Evolutionary conservation across 2,113 vertebrate genomes (phyloP).

Genomic region (Sinocyclocheilus anshuiensis): DNA sequence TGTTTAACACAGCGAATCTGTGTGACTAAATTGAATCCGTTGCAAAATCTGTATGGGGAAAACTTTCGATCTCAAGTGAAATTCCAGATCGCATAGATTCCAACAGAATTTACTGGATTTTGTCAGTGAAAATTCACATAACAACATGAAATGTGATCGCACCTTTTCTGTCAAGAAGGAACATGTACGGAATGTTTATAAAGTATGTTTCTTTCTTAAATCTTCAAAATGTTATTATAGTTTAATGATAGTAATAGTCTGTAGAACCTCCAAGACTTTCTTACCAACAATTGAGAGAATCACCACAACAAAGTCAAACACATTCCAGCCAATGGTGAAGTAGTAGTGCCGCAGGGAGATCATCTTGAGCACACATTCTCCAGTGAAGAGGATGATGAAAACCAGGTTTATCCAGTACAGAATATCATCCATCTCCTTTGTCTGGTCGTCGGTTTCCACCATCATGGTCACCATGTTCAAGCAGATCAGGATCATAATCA

Average conservation of each 20-base stretch:
- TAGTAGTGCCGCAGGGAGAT: constrained; percentile 95
- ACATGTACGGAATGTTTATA: neutral
- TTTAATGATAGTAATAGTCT: neutral
- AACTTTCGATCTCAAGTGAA: neutral
- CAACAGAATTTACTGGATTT: neutral
- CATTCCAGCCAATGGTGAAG: constrained; percentile 97
- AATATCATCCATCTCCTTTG: constrained; percentile 80
- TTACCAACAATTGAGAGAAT: constrained; percentile 98
- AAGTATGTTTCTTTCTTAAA: neutral
- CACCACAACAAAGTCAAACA: constrained; percentile 98
- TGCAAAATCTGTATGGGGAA: neutral
- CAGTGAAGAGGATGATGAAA: constrained; percentile 94
- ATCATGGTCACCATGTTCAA: constrained; percentile 99
- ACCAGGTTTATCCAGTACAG: constrained; percentile 93
- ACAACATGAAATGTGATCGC: neutral
- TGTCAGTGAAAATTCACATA: neutral
- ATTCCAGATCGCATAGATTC: neutral
- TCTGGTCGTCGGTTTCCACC: constrained; percentile 97
- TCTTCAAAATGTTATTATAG: neutral
- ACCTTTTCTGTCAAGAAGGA: neutral
- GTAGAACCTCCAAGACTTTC: constrained; percentile 54
- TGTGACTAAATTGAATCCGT: neutral
- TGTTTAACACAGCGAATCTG: neutral
- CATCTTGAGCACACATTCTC: constrained; percentile 91
- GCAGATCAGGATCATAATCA: constrained; percentile 98